These are phyloP conservation scores for Archocentrus centrarchus DNA, from an alignment of 2,113 vertebrate genomes.

Conservation along the genomic window DNA sequence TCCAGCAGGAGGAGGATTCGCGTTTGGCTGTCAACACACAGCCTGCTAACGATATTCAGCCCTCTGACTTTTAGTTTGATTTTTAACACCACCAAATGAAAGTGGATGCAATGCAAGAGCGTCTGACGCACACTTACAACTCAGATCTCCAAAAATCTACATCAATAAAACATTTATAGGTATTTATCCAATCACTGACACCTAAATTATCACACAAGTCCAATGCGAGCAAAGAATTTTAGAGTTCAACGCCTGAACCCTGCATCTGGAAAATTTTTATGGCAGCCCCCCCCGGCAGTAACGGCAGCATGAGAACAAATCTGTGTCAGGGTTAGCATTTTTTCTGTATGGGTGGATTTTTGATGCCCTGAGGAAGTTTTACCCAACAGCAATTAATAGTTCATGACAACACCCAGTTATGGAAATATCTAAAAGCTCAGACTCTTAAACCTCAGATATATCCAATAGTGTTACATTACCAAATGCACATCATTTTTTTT, in stretches of 20 bases:
- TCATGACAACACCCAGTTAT: no score
- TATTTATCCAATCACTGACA: background rate
- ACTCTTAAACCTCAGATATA: no score
- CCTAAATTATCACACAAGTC: background rate
- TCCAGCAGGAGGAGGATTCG: background rate
- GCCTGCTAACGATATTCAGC: background rate
- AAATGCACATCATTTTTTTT: no score
- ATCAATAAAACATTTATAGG: background rate
- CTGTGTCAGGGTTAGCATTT: background rate
- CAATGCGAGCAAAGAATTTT: background rate
- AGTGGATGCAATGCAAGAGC: slow-evolving; percentile 11
- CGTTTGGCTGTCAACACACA: background rate
- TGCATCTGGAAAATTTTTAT: background rate
- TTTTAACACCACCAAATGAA: slow-evolving; percentile 21
- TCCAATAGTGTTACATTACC: no score
- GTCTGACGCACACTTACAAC: background rate
- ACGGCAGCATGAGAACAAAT: background rate
- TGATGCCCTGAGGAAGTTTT: background rate
- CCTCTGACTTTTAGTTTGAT: background rate
- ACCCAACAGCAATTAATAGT: background rate
- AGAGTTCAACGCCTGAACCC: background rate
- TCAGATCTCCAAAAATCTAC: background rate
- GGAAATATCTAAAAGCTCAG: no score
- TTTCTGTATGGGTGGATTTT: background rate
- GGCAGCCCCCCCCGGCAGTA: background rate